Evolutionary conservation across 2,797 vertebrate genomes (phyloP).

Genomic region (Tokudaia muenninki): DNA sequence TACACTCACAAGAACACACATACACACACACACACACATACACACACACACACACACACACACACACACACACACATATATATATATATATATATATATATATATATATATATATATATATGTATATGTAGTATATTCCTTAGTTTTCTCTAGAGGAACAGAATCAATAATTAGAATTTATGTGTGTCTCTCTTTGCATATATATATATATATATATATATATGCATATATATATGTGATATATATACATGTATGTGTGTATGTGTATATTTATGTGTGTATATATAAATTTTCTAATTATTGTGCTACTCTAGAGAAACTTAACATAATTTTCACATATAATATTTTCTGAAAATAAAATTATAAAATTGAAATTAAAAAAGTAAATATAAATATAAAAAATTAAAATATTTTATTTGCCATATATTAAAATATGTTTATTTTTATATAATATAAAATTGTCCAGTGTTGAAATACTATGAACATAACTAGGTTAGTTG

Average conservation of each 20-base stretch:
- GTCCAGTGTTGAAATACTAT: background rate
- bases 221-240: background rate
- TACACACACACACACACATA: no score
- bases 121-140: background rate
- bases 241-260: no score
- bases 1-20: background rate
- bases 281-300: no score
- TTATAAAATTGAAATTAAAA: background rate
- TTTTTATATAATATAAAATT: background rate
- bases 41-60: no score
- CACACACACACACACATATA: no score
- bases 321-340: background rate
- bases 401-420: background rate
- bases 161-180: background rate
- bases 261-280: no score
- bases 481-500: background rate
- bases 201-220: background rate
- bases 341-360: background rate
- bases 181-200: background rate
- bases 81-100: no score
- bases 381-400: background rate
- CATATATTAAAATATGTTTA: constrained; percentile 49
- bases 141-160: background rate
- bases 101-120: no score
- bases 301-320: background rate